Percentiles rank a stretch among this genome's conserved stretches.
Conservation (phyloP, 2,797 vertebrate species). For the Tapera naevia region DNA sequence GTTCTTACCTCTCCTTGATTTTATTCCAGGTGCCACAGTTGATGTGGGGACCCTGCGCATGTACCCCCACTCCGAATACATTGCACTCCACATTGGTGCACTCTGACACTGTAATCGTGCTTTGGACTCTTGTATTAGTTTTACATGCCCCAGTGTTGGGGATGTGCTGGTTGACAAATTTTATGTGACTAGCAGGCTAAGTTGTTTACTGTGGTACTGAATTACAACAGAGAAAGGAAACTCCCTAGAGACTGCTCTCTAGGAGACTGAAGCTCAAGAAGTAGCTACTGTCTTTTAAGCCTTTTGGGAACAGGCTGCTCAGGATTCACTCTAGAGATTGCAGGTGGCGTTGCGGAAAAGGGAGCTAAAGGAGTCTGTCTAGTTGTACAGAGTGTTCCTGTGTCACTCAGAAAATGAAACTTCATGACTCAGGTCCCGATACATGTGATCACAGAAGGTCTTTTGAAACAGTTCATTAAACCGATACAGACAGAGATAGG, state of each 20-base stretch:
- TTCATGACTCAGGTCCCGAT: neutral
- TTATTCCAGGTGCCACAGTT: neutral
- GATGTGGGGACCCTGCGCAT: neutral
- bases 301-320: neutral
- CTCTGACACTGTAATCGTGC: neutral
- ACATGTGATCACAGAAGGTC: neutral
- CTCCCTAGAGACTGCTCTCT: neutral
- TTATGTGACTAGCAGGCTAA: neutral
- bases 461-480: neutral
- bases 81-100: neutral
- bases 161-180: neutral
- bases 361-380: neutral
- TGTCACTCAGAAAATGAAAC: neutral
- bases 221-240: neutral
- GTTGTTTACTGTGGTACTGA: neutral
- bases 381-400: neutral
- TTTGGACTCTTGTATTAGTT: neutral
- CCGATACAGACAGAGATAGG: neutral
- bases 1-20: neutral
- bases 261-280: constrained; percentile 1
- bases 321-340: neutral
- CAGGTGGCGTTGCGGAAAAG: neutral
- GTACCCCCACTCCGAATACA: fast-evolving
- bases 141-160: neutral
- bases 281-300: neutral